Evolutionary conservation across 2,797 vertebrate genomes (phyloP), one percentile per base, ranked within the genome.

Genomic region (Chelon auratus): DNA sequence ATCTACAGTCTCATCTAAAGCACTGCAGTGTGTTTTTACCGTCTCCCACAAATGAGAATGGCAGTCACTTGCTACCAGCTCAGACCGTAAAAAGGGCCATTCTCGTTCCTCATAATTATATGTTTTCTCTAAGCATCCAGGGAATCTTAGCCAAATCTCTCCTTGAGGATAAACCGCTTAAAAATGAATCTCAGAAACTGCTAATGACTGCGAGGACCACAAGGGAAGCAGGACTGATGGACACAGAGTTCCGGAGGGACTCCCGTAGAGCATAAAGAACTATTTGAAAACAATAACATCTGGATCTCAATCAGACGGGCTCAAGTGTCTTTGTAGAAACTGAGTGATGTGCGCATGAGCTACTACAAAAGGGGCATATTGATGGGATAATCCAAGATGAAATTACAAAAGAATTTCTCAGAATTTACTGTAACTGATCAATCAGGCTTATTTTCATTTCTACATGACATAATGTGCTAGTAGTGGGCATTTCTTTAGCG

Each of bases 81-180:
- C 79, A 66, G 58, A 81, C 64, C 62, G 55, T 81, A 75, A 82
- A 86, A 87, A 75, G 58, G 42, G 39, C 40, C 18, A 3, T 70
- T 80, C 58, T 43, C 65, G 40, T 91, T 80, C 59, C 68, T 69
- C 33, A 69, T 91, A 73, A 86, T 86, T 86, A 77, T 73, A 73
- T 83, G 80, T 91, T 89, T 91, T 87, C 75, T 81, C 51, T 64
- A 82, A 88, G 78, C 86, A 69, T 88, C 80, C 80, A 59, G 72
- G 53, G 78, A 87, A 75, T 89, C 82, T 62, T 54, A 81, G 64
- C 48, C 72, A 65, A 91, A 91, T 89, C 78, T 76, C 66, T 83
- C 57, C 81, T 87, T 64, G 68, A 84, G 69, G 74, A 55, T 54
- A 65, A 52, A 57, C 11, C 59, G 18, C 52, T 69, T 57, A 66